Conservation (phyloP, 2,888 invertebrate species). For the Cryptocephalus moraei region DNA sequence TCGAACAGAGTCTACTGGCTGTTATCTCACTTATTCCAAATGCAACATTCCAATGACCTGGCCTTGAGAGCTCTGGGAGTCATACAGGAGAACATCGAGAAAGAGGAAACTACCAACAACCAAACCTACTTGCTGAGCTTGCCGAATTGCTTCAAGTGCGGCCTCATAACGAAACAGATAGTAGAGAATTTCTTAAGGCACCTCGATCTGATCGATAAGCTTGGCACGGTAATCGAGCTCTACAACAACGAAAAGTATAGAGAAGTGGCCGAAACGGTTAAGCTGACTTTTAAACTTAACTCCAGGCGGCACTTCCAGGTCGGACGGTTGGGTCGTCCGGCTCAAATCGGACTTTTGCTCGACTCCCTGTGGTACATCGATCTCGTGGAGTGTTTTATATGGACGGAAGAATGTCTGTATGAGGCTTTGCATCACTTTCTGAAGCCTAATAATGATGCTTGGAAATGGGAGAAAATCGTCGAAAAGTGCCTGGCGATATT, state of each 20-base stretch:
- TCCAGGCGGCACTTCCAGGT: constrained; percentile 23
- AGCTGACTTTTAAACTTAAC: constrained; percentile 51
- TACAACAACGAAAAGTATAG: constrained; percentile 54
- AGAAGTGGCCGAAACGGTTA: constrained; percentile 56
- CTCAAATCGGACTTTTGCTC: constrained; percentile 37
- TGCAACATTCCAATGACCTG: constrained; percentile 41
- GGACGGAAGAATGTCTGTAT: constrained; percentile 67
- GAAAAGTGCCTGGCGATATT: constrained; percentile 39
- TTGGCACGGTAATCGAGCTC: constrained; percentile 57
- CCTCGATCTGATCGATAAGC: constrained; percentile 44
- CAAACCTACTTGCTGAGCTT: constrained; percentile 35
- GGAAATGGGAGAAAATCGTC: constrained; percentile 35
- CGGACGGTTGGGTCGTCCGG: constrained; percentile 48
- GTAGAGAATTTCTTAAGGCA: constrained; percentile 41
- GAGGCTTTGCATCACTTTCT: constrained; percentile 51
- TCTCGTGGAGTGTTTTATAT: constrained; percentile 53
- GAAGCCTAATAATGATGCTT: constrained; percentile 38
- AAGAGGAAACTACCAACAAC: constrained; percentile 11
- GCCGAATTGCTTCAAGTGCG: constrained; percentile 45
- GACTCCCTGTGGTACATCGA: constrained; percentile 40
- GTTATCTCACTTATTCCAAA: constrained; percentile 43
- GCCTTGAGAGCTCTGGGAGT: constrained; percentile 43
- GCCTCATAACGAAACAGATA: constrained; percentile 38
- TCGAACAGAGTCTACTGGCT: constrained; percentile 46
- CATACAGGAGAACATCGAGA: constrained; percentile 15